Conservation (phyloP, 1,140 invertebrate species). For the Monomorium pharaonis region DNA sequence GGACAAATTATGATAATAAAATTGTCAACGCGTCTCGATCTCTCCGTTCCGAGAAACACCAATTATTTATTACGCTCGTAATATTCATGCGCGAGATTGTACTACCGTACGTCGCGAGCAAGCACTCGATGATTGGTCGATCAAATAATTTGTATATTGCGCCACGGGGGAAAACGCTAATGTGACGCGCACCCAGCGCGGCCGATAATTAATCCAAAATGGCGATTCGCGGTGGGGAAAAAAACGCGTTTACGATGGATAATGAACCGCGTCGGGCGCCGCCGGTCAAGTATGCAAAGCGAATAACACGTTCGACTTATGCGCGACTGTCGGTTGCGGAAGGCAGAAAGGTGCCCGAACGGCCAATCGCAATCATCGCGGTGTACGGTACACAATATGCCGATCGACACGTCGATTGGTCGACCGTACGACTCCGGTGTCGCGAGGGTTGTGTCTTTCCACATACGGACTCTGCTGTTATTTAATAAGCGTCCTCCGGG, state of each 20-base stretch:
- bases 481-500: conserved; percentile 46
- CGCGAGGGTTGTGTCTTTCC: conserved; percentile 39
- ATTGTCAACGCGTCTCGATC: conserved; percentile 49
- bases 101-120: neutral
- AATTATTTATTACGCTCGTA: conserved; percentile 66
- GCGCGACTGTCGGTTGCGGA: conserved; percentile 44
- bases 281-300: conserved; percentile 73
- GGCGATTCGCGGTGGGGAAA: conserved; percentile 58
- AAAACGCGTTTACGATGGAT: conserved; percentile 60
- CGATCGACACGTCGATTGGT: conserved; percentile 59
- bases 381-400: conserved; percentile 22
- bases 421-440: conserved; percentile 3
- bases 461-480: neutral
- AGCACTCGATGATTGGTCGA: conserved; percentile 34
- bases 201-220: conserved; percentile 70
- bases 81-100: conserved; percentile 56
- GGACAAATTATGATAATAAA: conserved; percentile 59
- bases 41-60: conserved; percentile 61
- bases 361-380: conserved; percentile 66
- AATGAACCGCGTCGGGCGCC: conserved; percentile 59
- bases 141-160: conserved; percentile 53
- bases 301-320: conserved; percentile 53
- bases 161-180: conserved; percentile 36
- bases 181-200: conserved; percentile 47
- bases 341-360: conserved; percentile 44